A percentile compares a stretch with the other conserved stretches of the same genome.
Evolutionary conservation across 2,113 vertebrate genomes (phyloP).

Genomic region (Onychostruthus taczanowskii): DNA sequence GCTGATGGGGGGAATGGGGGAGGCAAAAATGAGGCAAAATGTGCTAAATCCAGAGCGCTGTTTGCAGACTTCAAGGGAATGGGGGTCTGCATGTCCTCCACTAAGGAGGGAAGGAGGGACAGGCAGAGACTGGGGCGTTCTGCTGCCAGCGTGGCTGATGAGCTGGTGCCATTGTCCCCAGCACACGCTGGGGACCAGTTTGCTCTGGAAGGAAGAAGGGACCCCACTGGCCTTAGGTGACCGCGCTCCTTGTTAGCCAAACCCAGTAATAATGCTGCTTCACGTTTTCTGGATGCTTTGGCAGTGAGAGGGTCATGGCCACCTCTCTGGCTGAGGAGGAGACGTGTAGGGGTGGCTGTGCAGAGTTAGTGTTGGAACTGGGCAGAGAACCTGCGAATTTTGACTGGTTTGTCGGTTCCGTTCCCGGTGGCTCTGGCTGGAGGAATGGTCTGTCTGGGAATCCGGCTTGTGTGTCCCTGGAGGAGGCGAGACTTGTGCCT

Average conservation of each 20-base stretch:
- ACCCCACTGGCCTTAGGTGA: neutral
- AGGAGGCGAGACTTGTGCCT: neutral
- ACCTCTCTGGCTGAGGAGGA: neutral
- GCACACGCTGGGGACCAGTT: fast-evolving
- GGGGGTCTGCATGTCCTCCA: neutral
- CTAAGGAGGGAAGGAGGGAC: neutral
- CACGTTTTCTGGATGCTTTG: neutral
- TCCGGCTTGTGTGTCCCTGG: neutral
- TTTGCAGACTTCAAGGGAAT: neutral
- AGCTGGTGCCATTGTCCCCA: neutral
- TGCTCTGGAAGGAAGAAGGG: neutral
- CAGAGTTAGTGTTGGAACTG: neutral
- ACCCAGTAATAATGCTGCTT: neutral
- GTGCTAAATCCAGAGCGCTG: neutral
- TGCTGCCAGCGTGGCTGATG: neutral
- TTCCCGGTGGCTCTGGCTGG: neutral
- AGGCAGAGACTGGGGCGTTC: neutral
- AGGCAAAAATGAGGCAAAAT: neutral
- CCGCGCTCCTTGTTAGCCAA: neutral
- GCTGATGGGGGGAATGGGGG: neutral
- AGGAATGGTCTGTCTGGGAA: neutral
- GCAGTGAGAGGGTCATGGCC: neutral
- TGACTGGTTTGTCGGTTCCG: neutral
- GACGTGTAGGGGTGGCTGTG: neutral
- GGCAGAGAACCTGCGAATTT: neutral